A percentile compares a stretch with the other conserved stretches of the same genome.
Conservation (phyloP, 2,888 invertebrate species). For the Lasioglossum zephyrum region DNA sequence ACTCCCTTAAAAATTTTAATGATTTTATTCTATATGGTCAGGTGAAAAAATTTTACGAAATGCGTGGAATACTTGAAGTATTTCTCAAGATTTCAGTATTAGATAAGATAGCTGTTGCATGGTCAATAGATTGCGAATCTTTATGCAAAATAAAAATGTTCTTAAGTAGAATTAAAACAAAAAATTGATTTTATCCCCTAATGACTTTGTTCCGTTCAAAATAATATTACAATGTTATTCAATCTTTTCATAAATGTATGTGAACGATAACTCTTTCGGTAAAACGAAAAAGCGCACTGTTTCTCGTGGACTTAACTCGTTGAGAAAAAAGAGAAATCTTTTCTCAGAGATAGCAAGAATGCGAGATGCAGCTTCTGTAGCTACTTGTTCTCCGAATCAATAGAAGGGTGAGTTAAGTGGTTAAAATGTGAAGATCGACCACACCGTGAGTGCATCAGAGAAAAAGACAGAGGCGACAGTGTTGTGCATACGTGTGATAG, state of each 20-base stretch:
- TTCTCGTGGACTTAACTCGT: background rate
- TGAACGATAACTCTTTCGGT: background rate
- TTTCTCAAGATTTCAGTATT: background rate
- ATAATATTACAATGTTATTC: too few relatives aligned
- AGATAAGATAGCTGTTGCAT: background rate
- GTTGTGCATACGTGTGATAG: background rate
- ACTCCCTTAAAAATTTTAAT: background rate
- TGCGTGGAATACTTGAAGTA: background rate
- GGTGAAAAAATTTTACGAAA: background rate
- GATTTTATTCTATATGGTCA: background rate
- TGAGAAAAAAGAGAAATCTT: background rate
- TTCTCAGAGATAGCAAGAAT: background rate
- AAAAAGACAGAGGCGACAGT: background rate
- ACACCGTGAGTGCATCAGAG: background rate
- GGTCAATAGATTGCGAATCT: too few relatives aligned
- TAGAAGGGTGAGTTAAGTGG: conserved; percentile 4
- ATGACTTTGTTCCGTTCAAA: too few relatives aligned
- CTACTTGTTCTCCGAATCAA: background rate
- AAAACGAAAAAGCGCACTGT: background rate
- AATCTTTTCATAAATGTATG: too few relatives aligned
- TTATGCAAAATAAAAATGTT: too few relatives aligned
- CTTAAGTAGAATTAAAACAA: too few relatives aligned
- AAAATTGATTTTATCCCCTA: too few relatives aligned
- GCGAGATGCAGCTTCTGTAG: background rate
- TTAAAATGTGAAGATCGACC: background rate